Percentiles rank a stretch among this genome's conserved stretches.
Conservation (phyloP, 1,140 invertebrate genomes). For the Psix sp. region DNA sequence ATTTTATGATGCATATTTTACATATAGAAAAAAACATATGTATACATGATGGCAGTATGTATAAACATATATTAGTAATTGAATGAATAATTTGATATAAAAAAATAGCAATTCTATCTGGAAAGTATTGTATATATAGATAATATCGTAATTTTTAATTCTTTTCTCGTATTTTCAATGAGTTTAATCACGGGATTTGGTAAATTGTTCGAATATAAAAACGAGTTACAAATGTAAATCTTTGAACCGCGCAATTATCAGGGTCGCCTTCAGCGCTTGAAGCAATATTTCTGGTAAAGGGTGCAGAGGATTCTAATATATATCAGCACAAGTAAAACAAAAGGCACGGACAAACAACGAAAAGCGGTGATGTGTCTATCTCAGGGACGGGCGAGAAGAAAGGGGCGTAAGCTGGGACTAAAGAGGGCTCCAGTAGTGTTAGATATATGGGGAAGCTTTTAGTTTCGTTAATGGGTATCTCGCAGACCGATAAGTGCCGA, state of each 20-base stretch:
- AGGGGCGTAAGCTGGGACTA: slow-evolving; percentile 52
- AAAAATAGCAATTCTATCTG: too few species aligned
- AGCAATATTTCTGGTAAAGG: slow-evolving; percentile 34
- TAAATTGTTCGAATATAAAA: background rate
- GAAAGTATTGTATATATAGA: too few species aligned
- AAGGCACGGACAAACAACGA: slow-evolving; percentile 73
- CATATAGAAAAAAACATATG: too few species aligned
- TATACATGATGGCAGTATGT: too few species aligned
- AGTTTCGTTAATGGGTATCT: slow-evolving; percentile 77
- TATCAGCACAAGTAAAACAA: slow-evolving; percentile 71
- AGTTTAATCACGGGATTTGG: background rate
- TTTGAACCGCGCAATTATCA: slow-evolving; percentile 21
- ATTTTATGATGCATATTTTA: too few species aligned
- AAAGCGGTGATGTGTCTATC: slow-evolving; percentile 72
- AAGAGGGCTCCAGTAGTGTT: slow-evolving; percentile 61
- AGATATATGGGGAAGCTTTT: slow-evolving; percentile 76
- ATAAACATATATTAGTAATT: too few species aligned
- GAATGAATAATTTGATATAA: too few species aligned
- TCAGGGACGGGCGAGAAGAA: slow-evolving; percentile 65
- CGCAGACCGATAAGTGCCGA: slow-evolving; percentile 76
- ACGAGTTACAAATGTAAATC: slow-evolving; percentile 27
- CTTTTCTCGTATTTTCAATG: too few species aligned
- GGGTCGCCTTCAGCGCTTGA: slow-evolving; percentile 10
- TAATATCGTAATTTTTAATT: too few species aligned
- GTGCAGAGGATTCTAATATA: slow-evolving; percentile 64